Evolutionary conservation across 2,797 vertebrate species (phyloP).

Genomic region (Erpetoichthys calabaricus): DNA sequence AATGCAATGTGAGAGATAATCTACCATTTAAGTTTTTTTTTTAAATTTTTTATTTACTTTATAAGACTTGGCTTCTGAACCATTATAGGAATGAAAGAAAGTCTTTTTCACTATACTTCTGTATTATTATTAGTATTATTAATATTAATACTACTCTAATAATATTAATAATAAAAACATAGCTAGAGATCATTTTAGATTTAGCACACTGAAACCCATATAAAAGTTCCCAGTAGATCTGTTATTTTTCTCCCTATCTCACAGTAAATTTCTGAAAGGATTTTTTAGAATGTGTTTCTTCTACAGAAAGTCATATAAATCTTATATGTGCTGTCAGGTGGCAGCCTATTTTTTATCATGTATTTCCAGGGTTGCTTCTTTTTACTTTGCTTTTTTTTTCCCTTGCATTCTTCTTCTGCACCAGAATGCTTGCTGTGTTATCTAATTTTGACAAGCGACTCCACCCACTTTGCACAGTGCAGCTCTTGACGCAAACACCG

Average conservation of each 20-base stretch:
- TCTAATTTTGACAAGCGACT: conserved; percentile 56
- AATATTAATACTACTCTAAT: not conserved
- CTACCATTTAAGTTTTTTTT: too few species aligned
- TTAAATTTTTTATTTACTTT: too few species aligned
- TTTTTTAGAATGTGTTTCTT: conserved; percentile 6
- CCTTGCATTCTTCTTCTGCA: conserved; percentile 43
- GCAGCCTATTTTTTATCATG: conserved; percentile 47
- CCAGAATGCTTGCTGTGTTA: conserved; percentile 52
- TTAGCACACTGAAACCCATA: not conserved
- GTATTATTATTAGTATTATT: too few species aligned
- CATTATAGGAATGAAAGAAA: too few species aligned
- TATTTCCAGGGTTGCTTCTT: conserved; percentile 56
- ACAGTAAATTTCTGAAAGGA: conserved; percentile 13
- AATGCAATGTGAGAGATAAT: too few species aligned
- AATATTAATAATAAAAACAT: not conserved
- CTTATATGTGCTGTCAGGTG: conserved; percentile 41
- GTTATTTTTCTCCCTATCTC: conserved; percentile 3
- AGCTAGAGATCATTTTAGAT: not conserved
- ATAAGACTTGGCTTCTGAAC: too few species aligned
- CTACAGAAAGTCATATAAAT: conserved; percentile 10
- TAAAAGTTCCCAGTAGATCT: not conserved
- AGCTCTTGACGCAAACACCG: conserved; percentile 39
- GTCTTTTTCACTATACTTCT: too few species aligned
- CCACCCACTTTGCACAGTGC: conserved; percentile 43
- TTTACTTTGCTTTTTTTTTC: conserved; percentile 49